Conservation (phyloP, 2,113 vertebrate genomes). For the Danionella cerebrum region DNA sequence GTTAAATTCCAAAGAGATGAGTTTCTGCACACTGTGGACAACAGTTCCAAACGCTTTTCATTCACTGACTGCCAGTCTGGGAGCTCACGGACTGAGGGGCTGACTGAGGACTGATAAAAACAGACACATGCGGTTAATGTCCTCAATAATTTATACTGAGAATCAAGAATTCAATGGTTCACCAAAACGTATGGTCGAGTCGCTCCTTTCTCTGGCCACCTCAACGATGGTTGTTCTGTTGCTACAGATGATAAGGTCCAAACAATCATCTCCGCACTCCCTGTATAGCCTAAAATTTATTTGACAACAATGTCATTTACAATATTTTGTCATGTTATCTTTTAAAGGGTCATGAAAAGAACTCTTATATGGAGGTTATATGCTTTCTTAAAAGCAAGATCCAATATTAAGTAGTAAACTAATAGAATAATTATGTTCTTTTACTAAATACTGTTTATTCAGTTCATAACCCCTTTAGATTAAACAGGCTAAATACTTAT, state of each 20-base stretch:
- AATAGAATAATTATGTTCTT: too few relatives aligned
- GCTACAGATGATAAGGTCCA: slow-evolving; percentile 64
- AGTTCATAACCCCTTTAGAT: too few relatives aligned
- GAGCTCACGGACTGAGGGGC: slow-evolving; percentile 41
- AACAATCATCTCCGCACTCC: slow-evolving; percentile 64
- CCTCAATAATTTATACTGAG: not conserved
- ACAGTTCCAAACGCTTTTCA: slow-evolving; percentile 69
- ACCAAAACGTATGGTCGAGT: slow-evolving; percentile 70
- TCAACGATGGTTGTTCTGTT: slow-evolving; percentile 47
- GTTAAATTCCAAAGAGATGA: slow-evolving; percentile 76
- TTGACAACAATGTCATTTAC: not conserved
- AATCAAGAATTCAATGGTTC: slow-evolving; percentile 23
- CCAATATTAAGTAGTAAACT: too few relatives aligned
- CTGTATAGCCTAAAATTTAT: slow-evolving; percentile 66
- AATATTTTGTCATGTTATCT: too few relatives aligned
- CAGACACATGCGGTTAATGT: not conserved
- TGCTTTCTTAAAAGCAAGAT: too few relatives aligned
- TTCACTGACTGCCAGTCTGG: slow-evolving; percentile 64
- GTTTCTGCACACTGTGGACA: slow-evolving; percentile 76
- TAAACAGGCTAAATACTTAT: too few relatives aligned
- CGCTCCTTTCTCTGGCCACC: slow-evolving; percentile 49
- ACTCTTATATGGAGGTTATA: too few relatives aligned
- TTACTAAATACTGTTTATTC: too few relatives aligned
- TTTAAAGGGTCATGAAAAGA: too few relatives aligned
- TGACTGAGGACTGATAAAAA: slow-evolving; percentile 63